Conservation (phyloP, 2,113 vertebrate genomes). For the Apistogramma diplotaenia region DNA sequence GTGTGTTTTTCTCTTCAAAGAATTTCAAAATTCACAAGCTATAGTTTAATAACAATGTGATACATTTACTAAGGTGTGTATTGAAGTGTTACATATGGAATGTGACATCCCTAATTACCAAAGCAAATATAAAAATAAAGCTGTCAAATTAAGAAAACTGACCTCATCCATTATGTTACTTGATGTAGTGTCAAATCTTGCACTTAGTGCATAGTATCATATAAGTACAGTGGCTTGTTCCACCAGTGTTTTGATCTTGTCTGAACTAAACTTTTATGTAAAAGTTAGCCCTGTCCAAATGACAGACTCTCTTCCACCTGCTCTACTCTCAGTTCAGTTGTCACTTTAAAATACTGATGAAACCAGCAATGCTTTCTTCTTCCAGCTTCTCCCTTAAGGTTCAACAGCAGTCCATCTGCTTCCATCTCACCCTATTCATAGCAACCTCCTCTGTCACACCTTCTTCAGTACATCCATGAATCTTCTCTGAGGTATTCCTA, state of each 20-base stretch:
- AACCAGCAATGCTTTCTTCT: background rate
- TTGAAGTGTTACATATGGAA: background rate
- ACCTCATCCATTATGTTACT: no score
- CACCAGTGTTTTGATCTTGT: background rate
- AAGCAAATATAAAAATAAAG: no score
- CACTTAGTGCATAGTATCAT: no score
- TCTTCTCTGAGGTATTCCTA: background rate
- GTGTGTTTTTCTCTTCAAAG: background rate
- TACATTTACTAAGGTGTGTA: no score
- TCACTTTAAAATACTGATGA: background rate
- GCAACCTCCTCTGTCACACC: no score
- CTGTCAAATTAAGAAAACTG: no score
- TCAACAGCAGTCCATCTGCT: background rate
- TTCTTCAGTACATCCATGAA: background rate
- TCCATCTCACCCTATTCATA: background rate
- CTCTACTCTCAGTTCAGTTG: no score
- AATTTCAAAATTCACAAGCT: background rate
- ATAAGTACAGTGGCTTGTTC: no score
- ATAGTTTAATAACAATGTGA: background rate
- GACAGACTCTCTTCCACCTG: no score
- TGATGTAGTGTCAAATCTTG: no score
- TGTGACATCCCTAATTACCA: no score
- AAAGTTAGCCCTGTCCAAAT: background rate
- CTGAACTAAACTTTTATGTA: background rate
- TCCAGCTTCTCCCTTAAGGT: background rate